Evolutionary conservation across 2,888 invertebrate genomes (phyloP).

Genomic region (Magallana nippona): DNA sequence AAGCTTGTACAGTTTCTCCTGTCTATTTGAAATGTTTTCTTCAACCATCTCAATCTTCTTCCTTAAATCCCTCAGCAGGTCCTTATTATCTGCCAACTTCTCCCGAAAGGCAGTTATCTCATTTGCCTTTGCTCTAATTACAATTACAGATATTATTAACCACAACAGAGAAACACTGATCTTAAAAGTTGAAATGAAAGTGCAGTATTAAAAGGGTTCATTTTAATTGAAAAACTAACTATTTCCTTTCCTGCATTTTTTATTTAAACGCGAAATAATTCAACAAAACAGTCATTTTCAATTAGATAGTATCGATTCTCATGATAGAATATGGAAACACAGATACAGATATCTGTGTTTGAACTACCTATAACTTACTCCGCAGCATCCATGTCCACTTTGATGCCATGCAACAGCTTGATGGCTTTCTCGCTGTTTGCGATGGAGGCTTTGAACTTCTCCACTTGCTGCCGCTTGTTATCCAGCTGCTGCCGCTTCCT

Average conservation of each 20-base stretch:
- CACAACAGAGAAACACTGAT: no score
- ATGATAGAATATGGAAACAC: not conserved
- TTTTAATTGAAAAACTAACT: no score
- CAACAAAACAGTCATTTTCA: not conserved
- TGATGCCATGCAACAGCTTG: constrained; percentile 61
- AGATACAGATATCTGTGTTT: no score
- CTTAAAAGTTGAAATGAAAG: no score
- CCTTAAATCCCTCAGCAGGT: constrained; percentile 52
- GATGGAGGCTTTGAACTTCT: constrained; percentile 51
- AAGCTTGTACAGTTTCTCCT: constrained; percentile 67
- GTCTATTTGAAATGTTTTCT: constrained; percentile 57
- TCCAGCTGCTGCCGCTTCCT: constrained; percentile 58
- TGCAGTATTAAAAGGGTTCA: no score
- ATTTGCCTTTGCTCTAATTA: constrained; percentile 59
- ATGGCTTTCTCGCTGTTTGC: constrained; percentile 60
- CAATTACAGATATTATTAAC: no score
- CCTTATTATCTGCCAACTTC: constrained; percentile 58
- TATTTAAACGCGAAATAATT: not conserved
- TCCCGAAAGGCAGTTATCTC: constrained; percentile 61
- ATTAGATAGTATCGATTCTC: not conserved
- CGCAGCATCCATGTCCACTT: constrained; percentile 61
- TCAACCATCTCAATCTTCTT: constrained; percentile 60
- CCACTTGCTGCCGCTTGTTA: constrained; percentile 58
- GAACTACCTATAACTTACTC: constrained; percentile 54
- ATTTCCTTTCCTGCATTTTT: not conserved